Conservation (phyloP, 2,113 vertebrate species). For the Motacilla tschutschensis region DNA sequence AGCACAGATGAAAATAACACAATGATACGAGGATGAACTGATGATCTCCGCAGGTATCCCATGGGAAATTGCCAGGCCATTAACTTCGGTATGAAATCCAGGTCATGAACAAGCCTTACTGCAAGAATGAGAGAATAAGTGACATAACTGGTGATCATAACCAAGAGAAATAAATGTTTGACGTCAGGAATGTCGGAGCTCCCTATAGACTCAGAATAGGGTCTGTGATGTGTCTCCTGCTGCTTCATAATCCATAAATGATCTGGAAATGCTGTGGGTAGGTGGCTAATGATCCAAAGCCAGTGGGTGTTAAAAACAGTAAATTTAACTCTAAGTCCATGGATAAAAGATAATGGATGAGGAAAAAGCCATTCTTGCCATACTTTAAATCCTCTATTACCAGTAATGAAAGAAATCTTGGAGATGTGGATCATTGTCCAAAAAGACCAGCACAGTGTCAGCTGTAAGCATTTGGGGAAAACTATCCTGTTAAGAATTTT, state of each 20-base stretch:
- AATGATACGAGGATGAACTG: not conserved
- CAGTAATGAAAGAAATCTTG: not conserved
- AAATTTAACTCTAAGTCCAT: not conserved
- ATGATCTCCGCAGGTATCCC: not conserved
- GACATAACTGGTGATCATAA: not conserved
- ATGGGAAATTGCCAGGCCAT: not conserved
- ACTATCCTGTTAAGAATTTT: not conserved
- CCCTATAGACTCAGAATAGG: not conserved
- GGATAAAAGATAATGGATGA: not conserved
- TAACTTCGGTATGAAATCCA: not conserved
- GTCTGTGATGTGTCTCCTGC: not conserved
- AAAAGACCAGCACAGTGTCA: not conserved
- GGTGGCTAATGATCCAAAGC: not conserved
- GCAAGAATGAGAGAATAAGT: not conserved
- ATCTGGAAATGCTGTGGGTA: not conserved
- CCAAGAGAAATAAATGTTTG: not conserved
- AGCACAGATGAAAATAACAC: not conserved
- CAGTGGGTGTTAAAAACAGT: not conserved
- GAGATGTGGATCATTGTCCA: not conserved
- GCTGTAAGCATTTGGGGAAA: not conserved
- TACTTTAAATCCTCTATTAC: not conserved
- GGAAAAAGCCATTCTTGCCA: not conserved
- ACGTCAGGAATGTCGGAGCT: not conserved
- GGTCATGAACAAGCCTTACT: not conserved
- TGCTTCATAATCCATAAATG: not conserved